Percentiles rank a stretch among this genome's conserved stretches.
Conservation (phyloP, 2,113 vertebrate species). For the Trichomycterus rosablanca region DNA sequence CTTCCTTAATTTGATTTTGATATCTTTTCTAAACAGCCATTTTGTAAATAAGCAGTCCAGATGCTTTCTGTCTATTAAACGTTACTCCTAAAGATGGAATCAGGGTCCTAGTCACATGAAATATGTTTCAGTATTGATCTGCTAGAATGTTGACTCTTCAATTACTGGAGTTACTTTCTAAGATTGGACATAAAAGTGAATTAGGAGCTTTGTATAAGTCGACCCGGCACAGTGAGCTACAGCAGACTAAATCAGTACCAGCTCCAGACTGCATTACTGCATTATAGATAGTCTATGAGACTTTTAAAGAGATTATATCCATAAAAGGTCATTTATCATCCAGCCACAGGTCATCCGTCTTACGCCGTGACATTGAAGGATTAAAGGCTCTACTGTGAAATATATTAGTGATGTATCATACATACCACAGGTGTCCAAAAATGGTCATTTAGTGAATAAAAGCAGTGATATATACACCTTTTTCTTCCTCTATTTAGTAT, state of each 20-base stretch:
- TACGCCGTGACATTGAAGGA: constrained; percentile 13
- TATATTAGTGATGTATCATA: background rate
- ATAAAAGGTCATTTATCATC: constrained; percentile 30
- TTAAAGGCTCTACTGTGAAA: background rate
- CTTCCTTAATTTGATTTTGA: constrained; percentile 18
- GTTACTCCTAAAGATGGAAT: background rate
- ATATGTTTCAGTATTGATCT: background rate
- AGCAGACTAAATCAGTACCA: constrained; percentile 5
- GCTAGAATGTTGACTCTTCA: background rate
- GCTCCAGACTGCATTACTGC: constrained; percentile 11
- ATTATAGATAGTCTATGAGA: constrained; percentile 26
- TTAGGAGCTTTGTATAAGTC: background rate
- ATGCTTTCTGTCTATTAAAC: background rate
- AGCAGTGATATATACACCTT: too few relatives aligned
- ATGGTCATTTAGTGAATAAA: background rate
- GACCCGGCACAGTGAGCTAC: background rate
- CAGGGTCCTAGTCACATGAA: background rate
- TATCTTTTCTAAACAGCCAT: constrained; percentile 13
- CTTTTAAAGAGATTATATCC: constrained; percentile 18
- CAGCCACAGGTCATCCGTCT: constrained; percentile 47
- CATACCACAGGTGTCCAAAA: background rate
- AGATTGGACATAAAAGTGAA: constrained; percentile 9
- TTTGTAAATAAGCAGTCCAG: background rate
- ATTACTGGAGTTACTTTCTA: background rate
- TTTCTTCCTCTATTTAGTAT: too few relatives aligned